Base-by-base conservation (phyloP, 2,797 vertebrate species). In the Australoheros facetus region DNA sequence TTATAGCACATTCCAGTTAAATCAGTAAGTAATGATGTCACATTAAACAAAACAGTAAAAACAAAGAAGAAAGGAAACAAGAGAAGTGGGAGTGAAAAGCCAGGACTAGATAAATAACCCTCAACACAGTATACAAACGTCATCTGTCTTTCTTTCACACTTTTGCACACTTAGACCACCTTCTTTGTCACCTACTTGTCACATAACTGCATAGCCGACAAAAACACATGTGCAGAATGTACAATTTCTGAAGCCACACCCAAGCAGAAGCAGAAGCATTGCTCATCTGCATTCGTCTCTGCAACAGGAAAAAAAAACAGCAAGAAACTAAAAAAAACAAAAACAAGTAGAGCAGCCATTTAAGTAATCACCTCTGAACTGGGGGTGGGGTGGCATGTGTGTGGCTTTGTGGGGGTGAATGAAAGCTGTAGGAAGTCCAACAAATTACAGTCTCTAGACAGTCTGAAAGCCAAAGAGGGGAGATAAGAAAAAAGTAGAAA, bases 11-110 rank as follows among this genome's bases (percentile, higher is more conserved):
- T 95, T 95, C 93, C 94, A 87, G 85, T 88, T 79, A 73, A 77
- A 89, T 88, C 87, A 85, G 82, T 72, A 88, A 90, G 91, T 85
- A 89, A 82, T 95, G 93, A 94, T 93, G 94, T 95, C 93, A 95
- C 90, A 80, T 79, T 73, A 54, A 79, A 74, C 64, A 71, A 89
- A 86, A 85, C 77, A 72, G 39, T 37, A 81, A 85, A 87, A 89
- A 84, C 66, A 87, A 82, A 79, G 81, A 81, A 56, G 81, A 76
- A 42, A 75, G 56, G 26, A 73, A 80, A 70, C 26, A 11, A 53
- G 48, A 78, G 75, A 69, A 58, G 28, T 62, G 19, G 30, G 37
- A 71, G 42, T 55, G 45, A 77, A 80, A 78, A 81, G 62, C 0
- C 32, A 73, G 28, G 69, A 60, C 45, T 76, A 66, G 30, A 79